Conservation (phyloP, 2,113 vertebrate species). For the Rhea pennata region DNA sequence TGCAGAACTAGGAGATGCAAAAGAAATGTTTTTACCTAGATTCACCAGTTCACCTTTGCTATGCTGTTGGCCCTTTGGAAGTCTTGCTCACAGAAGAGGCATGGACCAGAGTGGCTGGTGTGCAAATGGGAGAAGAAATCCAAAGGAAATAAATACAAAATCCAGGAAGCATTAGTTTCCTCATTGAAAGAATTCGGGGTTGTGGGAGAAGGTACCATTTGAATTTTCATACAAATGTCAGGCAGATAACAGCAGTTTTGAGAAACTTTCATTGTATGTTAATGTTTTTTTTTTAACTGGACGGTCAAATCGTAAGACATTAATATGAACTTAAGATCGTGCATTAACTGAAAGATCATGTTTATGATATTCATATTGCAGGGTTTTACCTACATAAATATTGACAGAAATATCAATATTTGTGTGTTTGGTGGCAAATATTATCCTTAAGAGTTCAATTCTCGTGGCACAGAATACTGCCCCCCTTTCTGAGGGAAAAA, state of each 20-base stretch:
- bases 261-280: fast-evolving
- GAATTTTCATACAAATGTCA: background rate
- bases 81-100: background rate
- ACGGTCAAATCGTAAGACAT: background rate
- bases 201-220: background rate
- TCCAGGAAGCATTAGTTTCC: background rate
- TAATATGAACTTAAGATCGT: background rate
- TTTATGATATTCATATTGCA: background rate
- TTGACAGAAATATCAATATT: background rate
- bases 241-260: background rate
- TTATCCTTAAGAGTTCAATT: background rate
- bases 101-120: no score
- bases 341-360: background rate
- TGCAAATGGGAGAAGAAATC: background rate
- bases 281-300: background rate
- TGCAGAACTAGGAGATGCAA: background rate
- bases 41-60: background rate
- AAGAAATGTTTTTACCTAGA: background rate
- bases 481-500: background rate
- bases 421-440: background rate
- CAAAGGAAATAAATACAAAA: background rate
- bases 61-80: background rate
- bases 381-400: background rate
- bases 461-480: background rate
- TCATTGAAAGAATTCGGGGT: background rate